Evolutionary conservation across 2,888 invertebrate genomes (phyloP), one percentile per base, ranked within the genome.

Genomic region (Frankliniella intonsa): DNA sequence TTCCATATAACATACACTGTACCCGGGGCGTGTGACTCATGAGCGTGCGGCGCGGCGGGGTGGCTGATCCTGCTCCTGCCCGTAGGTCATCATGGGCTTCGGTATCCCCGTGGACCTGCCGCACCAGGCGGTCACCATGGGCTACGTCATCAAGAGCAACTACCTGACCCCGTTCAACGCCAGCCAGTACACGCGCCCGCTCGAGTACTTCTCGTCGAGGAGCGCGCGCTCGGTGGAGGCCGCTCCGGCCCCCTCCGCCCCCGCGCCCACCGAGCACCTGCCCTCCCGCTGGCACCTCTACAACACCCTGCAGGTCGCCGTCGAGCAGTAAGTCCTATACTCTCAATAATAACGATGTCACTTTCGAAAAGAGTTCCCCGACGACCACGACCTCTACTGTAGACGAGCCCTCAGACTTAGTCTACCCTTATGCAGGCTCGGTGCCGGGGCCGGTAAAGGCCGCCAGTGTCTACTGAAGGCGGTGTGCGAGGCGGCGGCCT

Each of bases 401-500:
- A n/a, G n/a, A n/a, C n/a, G n/a, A n/a, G n/a, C n/a, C n/a, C 65
- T 55, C 19, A 80, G 65, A 50, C 55, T 27, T 62, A n/a, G 17
- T 17, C 14, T 17, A n/a, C 85, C 83, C 83, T 50, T 84, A 88
- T 88, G 83, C 87, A 93, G 92, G 86, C 90, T 92, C 85, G 91
- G 92, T 19, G 90, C 92, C 84, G 89, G 91, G 82, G 94, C 93
- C 10, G 90, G 92, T 84, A 91, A 91, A 65, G 69, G 69, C 12
- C 69, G 69, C 22, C 25, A 76, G 69, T 95, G 95, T 88, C 87
- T 95, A 85, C 88, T 95, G 84, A 91, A 93, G 85, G 91, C 92
- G 84, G 93, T 95, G 86, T 95, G 95, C 86, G 94, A 95, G 87
- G 91, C 93, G 50, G 92, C 94, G 0, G 91, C 92, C 85, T 89